Evolutionary conservation across 2,113 vertebrate species (phyloP), one percentile per base, ranked within the genome.

Genomic region (Salvelinus fontinalis): DNA sequence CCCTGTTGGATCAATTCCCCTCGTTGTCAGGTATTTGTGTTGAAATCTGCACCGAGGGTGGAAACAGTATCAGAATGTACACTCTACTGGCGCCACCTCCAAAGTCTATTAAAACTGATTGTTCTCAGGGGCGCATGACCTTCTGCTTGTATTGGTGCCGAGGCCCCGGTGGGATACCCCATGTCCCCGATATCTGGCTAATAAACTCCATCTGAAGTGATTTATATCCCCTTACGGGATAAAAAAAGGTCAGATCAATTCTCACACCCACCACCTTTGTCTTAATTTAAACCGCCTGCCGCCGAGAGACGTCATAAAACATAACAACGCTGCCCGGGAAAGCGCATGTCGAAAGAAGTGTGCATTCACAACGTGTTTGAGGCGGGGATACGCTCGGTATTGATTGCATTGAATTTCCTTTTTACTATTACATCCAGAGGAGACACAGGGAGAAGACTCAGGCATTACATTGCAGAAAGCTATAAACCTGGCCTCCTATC

Each of bases 241-340:
- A 67, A 74, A 70, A 70, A 92, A 93, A 93, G 90, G 91, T 92
- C 90, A 90, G 85, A 92, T 93, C 89, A 91, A 91, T 92, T 90
- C 24, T 75, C 77, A 76, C 69, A 78, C 65, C 67, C 7, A 73
- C 73, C 76, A 72, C 54, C 87, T 91, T 76, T 79, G 82, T 92
- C 90, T 91, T 91, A 81, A 90, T 93, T 92, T 90, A 84, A 79
- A 79, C 62, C 62, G 48, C 51, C 12, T 18, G 62, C 22, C 4
- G 62, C 67, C 83, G 9, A 27, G 76, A 78, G 78, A 78, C 64
- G 27, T 75, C 73, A 83, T 8, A 49, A 48, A 74, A 85, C 71
- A 71, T 73, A 69, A 8, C 24, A 71, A 57, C 54, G 59, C 60
- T 54, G 59, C 70, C 74, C 78, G 22, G 57, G 75, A 85, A 89